These are phyloP conservation scores for Peromyscus nudipes DNA, from an alignment of 2,797 vertebrate genomes.

Conservation along the genomic window DNA sequence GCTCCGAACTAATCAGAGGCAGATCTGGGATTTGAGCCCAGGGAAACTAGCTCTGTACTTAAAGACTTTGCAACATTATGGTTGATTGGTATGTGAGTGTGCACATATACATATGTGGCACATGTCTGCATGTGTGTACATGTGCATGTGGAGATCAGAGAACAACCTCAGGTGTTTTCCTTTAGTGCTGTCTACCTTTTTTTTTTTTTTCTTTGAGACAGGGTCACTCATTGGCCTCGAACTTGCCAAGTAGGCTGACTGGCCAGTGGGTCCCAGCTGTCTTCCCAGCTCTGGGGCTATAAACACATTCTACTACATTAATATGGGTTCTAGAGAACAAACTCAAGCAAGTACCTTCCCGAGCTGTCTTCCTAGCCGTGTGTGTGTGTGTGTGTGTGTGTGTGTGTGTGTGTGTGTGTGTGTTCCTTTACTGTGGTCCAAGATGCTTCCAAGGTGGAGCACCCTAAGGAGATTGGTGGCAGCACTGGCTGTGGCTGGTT, in stretches of 20 bases:
- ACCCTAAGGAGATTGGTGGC: not conserved
- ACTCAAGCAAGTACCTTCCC: not conserved
- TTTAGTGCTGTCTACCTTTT: not conserved
- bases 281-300: not conserved
- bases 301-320: not conserved
- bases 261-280: not conserved
- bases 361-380: not conserved
- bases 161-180: not conserved
- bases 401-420: not conserved
- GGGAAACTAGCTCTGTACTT: not conserved
- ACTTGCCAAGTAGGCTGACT: not conserved
- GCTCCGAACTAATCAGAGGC: not conserved
- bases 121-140: not conserved
- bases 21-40: constrained; percentile 5
- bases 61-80: not conserved
- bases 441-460: not conserved
- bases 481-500: not conserved
- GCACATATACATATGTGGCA: not conserved
- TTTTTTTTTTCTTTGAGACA: not conserved
- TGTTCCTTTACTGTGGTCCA: not conserved
- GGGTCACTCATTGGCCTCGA: not conserved
- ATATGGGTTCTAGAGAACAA: not conserved
- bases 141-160: not conserved
- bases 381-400: not conserved
- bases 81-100: not conserved